Conservation (phyloP, 2,888 invertebrate species). For the Epiblema foenella region DNA sequence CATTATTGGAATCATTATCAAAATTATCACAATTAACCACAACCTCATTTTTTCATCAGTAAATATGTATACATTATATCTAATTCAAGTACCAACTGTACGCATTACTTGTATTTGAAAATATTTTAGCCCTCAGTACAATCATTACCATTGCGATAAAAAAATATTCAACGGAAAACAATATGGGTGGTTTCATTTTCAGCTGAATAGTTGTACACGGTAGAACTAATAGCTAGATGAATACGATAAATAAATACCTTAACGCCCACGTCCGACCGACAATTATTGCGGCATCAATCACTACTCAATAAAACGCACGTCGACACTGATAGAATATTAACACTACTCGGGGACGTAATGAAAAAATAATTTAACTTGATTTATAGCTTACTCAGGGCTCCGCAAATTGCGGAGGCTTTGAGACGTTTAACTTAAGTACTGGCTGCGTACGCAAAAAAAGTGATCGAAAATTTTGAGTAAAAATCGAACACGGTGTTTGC, state of each 20-base stretch:
- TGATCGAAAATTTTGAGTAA: constrained; percentile 48
- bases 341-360: constrained; percentile 69
- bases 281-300: constrained; percentile 53
- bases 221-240: constrained; percentile 2
- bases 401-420: constrained; percentile 80
- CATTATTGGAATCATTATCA: too few relatives aligned
- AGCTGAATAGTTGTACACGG: too few relatives aligned
- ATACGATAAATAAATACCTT: background rate
- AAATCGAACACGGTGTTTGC: constrained; percentile 50
- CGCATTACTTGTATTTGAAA: too few relatives aligned
- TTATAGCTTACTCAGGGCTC: constrained; percentile 81
- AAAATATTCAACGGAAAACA: too few relatives aligned
- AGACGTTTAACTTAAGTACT: constrained; percentile 82
- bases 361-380: constrained; percentile 82
- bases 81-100: too few relatives aligned
- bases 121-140: too few relatives aligned
- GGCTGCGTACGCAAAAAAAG: constrained; percentile 65
- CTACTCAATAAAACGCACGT: constrained; percentile 53
- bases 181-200: too few relatives aligned
- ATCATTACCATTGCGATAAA: too few relatives aligned
- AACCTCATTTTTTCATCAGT: too few relatives aligned
- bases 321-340: constrained; percentile 75
- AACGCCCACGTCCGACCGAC: constrained; percentile 9
- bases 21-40: too few relatives aligned
- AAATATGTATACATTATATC: too few relatives aligned